Conservation (phyloP, 37 sponge, comb jelly and placozoan species). For the Lycopodina hypogea region DNA sequence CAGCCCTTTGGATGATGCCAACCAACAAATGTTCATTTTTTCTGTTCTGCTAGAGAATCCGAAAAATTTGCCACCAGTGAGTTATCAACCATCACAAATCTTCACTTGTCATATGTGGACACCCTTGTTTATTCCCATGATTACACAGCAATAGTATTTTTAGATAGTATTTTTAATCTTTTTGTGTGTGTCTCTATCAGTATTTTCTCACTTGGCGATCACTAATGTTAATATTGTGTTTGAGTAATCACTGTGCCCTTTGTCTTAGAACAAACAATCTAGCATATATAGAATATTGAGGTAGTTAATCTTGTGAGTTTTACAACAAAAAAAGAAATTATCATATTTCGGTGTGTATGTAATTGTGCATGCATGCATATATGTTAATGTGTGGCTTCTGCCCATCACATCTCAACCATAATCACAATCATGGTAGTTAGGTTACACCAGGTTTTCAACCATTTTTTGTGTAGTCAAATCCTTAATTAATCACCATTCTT, state of each 20-base stretch:
- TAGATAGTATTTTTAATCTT: no score
- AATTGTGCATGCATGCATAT: not conserved
- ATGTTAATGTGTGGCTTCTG: not conserved
- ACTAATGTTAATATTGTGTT: no score
- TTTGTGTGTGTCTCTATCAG: no score
- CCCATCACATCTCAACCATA: not conserved
- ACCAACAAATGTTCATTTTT: constrained; percentile 45
- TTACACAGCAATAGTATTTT: no score
- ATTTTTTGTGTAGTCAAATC: not conserved
- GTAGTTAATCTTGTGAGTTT: no score
- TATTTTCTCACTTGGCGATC: no score
- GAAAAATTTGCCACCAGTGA: constrained; percentile 37
- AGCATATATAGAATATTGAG: no score
- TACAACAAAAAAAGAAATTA: no score
- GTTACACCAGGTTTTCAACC: not conserved
- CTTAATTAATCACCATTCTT: not conserved
- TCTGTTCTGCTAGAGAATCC: constrained; percentile 57
- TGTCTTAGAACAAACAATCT: no score
- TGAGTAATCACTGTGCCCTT: no score
- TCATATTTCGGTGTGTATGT: not conserved
- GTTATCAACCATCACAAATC: not conserved
- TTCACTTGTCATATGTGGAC: not conserved
- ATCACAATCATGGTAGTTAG: not conserved
- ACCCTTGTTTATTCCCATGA: no score
- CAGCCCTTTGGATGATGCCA: no score